phyloP scores from a whole-genome alignment of 2,888 invertebrate species.

The Cactoblastis cactorum region DNA sequence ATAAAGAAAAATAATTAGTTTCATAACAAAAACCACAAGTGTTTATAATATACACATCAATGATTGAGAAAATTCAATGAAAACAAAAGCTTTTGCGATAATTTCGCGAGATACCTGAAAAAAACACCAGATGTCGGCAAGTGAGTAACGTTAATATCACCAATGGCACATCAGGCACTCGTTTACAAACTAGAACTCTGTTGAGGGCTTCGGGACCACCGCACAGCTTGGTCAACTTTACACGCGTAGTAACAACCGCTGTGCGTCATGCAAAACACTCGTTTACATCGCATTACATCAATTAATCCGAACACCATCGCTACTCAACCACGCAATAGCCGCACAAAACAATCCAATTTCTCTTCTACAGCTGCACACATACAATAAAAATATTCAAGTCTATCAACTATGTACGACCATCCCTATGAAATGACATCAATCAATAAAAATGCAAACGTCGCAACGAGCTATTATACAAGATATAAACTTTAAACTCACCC shows the following conservation, averaged over 20 bases:
- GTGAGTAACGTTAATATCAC: neutral
- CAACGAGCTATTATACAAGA: slow-evolving; percentile 18
- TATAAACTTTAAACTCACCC: slow-evolving; percentile 44
- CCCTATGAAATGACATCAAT: slow-evolving; percentile 56
- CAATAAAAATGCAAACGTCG: slow-evolving; percentile 50
- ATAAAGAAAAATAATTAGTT: too few relatives aligned
- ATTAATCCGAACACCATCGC: neutral
- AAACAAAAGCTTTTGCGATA: neutral
- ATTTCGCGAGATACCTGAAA: neutral
- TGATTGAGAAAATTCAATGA: too few relatives aligned
- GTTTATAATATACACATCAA: too few relatives aligned
- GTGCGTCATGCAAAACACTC: neutral
- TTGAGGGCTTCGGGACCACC: neutral
- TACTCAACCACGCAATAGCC: neutral
- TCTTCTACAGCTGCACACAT: slow-evolving; percentile 34
- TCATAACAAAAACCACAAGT: too few relatives aligned
- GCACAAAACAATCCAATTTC: neutral
- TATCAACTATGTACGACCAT: slow-evolving; percentile 34
- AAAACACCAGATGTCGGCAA: neutral
- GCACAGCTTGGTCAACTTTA: neutral
- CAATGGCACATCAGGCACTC: neutral
- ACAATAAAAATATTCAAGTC: slow-evolving; percentile 40
- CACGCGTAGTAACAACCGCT: neutral
- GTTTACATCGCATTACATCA: neutral
- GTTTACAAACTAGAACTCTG: too few relatives aligned